phyloP scores from a whole-genome alignment of 2,113 vertebrate genomes.

The Phainopepla nitens region DNA sequence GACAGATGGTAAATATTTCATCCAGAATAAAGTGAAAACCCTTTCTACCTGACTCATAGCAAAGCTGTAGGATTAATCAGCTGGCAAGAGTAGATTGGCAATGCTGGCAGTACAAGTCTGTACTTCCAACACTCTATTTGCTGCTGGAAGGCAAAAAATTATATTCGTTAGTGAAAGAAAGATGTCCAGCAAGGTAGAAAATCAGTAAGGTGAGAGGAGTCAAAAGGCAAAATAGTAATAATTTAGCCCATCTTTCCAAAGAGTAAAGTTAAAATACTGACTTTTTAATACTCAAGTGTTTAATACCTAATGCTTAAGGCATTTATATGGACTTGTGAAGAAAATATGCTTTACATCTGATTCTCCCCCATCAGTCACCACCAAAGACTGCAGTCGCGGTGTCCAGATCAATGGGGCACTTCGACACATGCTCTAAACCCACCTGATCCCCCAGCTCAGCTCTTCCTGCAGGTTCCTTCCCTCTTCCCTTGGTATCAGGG shows the following conservation, averaged over 20 bases:
- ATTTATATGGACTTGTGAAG: neutral
- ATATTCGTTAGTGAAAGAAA: neutral
- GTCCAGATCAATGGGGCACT: neutral
- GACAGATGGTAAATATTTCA: neutral
- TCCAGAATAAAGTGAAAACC: neutral
- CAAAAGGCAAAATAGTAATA: neutral
- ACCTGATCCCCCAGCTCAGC: neutral
- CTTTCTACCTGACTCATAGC: neutral
- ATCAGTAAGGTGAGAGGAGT: neutral
- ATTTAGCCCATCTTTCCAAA: neutral
- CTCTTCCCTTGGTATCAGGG: too few species aligned
- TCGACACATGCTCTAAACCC: rapidly evolving
- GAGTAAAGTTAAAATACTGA: neutral
- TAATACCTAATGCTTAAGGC: neutral
- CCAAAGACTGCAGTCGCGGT: rapidly evolving
- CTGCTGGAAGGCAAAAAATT: neutral
- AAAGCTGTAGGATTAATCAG: neutral
- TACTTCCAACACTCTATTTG: neutral
- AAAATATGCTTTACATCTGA: neutral
- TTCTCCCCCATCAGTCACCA: neutral
- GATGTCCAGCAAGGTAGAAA: neutral
- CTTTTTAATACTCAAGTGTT: neutral
- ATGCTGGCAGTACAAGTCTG: neutral
- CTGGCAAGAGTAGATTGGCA: neutral
- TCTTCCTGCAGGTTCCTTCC: neutral